Conservation (phyloP, 2,797 vertebrate genomes). For the Thunnus albacares region DNA sequence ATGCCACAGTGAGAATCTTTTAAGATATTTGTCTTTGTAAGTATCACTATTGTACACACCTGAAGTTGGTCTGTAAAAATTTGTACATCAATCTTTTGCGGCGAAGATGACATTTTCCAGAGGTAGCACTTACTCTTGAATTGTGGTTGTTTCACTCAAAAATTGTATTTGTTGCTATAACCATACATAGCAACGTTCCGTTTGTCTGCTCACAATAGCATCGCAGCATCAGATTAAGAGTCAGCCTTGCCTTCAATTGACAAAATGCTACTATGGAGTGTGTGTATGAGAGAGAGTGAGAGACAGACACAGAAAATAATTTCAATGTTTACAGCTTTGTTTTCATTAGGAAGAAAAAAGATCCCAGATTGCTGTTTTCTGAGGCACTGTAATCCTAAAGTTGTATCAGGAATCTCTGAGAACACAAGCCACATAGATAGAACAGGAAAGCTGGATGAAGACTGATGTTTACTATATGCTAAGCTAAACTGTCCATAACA, state of each 20-base stretch:
- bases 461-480: conserved; percentile 12
- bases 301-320: conserved; percentile 17
- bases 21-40: conserved; percentile 42
- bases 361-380: conserved; percentile 31
- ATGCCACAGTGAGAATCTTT: not conserved
- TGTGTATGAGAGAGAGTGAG: not conserved
- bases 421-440: conserved; percentile 2
- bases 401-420: conserved; percentile 36
- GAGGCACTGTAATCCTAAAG: conserved; percentile 29
- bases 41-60: conserved; percentile 29
- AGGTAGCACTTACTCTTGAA: conserved; percentile 71
- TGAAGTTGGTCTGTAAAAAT: conserved; percentile 51
- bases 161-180: conserved; percentile 70
- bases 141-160: conserved; percentile 63
- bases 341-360: conserved; percentile 38
- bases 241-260: conserved; percentile 11
- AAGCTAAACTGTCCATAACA: conserved; percentile 27
- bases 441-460: conserved; percentile 4
- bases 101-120: conserved; percentile 49
- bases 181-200: conserved; percentile 62
- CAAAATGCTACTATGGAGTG: conserved; percentile 5
- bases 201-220: conserved; percentile 46
- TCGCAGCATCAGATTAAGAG: conserved; percentile 45
- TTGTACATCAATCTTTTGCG: conserved; percentile 52
- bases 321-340: conserved; percentile 30